Conservation (phyloP, 1,140 invertebrate species). For the Drosophila paulistorum region DNA sequence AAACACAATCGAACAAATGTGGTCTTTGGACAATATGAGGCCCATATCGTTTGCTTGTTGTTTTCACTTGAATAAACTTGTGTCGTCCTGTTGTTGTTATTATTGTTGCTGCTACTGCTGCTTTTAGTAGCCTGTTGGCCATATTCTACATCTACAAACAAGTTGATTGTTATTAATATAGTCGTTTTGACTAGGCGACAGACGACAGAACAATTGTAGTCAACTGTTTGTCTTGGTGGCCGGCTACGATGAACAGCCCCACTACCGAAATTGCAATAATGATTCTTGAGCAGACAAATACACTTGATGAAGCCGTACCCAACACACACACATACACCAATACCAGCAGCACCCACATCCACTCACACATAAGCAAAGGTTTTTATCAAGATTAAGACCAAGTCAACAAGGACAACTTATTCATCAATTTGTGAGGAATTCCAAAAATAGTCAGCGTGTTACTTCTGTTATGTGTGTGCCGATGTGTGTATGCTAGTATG, state of each 20-base stretch:
- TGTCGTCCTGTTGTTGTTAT: conserved; percentile 8
- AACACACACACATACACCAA: background rate
- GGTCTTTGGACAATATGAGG: background rate
- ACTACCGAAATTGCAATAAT: conserved; percentile 10
- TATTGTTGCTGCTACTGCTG: conserved; percentile 29
- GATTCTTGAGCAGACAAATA: conserved; percentile 9
- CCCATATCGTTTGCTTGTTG: conserved; percentile 36
- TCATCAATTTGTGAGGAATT: conserved; percentile 62
- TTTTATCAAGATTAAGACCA: conserved; percentile 58
- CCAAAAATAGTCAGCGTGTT: conserved; percentile 43
- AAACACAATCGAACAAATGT: background rate
- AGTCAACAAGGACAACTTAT: conserved; percentile 56
- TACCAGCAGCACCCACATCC: background rate
- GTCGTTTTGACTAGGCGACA: conserved; percentile 27
- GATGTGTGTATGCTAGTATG: no score
- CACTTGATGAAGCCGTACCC: conserved; percentile 1
- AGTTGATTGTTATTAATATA: conserved; percentile 65
- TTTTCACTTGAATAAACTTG: conserved; percentile 49
- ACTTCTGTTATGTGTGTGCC: no score
- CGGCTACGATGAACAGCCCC: background rate
- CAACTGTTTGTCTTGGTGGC: conserved; percentile 7
- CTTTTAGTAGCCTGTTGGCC: conserved; percentile 18
- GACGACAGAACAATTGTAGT: background rate
- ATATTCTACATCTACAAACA: conserved; percentile 50
- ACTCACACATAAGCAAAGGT: conserved; percentile 15